Base-by-base conservation (phyloP, 2,888 invertebrate species). In the Pegoplata infirma region DNA sequence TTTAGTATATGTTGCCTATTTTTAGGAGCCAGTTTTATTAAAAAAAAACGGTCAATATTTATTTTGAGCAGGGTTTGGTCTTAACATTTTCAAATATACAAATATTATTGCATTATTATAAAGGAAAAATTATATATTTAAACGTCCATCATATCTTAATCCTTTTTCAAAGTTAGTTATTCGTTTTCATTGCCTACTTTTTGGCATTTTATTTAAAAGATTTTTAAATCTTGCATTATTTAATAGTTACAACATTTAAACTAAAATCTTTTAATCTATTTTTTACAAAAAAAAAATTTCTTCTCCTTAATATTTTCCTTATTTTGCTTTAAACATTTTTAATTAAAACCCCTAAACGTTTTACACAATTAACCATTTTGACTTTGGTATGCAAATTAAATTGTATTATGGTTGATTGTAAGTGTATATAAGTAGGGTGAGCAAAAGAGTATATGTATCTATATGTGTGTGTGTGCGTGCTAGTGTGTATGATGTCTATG, bases 361-460 rank as follows among this genome's bases (percentile, higher is more conserved):
- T 79, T 79, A 79, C 75, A 56, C 79, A 79, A 79, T 79, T 79
- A 79, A 79, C 75, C 79, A 79, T 79, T 79, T 79, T 79, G 79
- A 79, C 79, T 79, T 79, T 79, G 79, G 75, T 72, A 79, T 79
- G 79, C 75, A 79, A 79, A 79, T 79, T 79, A 79, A 79, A 79
- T 75, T 79, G 75, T 67, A 75, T 79, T 79, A 79, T 68, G 79
- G 79, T 72, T 78, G 69, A 64, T 74, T 78, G 63, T 78, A 59
- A 56, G 28, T 46, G 66, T 32, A 17, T 19, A 25, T 25, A 46
- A 56, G 16, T 17, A 36, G 14, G 10, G 3, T 16, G 3, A 17
- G 36, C 55, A 28, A 14, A 12, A 55, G n/a, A n/a, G n/a, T n/a
- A 16, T 25, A 16, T 55, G 55, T 25, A 25, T 5, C 5, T 5